Percentiles rank a stretch among this genome's conserved stretches.
These are phyloP conservation scores for Spermophilus dauricus DNA, from an alignment of 2,113 vertebrate genomes.

Conservation along the genomic window DNA sequence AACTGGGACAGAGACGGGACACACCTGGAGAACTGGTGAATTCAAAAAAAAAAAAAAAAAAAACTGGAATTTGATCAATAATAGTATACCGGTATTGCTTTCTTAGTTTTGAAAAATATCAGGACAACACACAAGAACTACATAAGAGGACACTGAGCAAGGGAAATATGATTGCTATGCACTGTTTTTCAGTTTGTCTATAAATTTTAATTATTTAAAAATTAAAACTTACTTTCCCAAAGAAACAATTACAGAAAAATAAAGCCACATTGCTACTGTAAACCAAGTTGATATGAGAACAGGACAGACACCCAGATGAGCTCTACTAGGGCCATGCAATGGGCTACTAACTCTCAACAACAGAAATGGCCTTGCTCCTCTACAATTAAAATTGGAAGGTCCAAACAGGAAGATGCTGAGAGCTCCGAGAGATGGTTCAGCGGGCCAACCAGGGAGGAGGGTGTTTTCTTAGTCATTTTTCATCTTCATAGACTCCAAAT, in stretches of 20 bases:
- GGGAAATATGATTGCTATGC: neutral
- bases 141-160: neutral
- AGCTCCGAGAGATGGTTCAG: rapidly evolving
- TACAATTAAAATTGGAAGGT: neutral
- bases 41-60: neutral
- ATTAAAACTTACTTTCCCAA: neutral
- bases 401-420: no score
- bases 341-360: neutral
- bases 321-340: rapidly evolving
- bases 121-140: neutral
- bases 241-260: neutral
- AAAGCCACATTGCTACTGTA: neutral
- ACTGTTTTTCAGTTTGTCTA: neutral
- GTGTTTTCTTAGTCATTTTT: neutral
- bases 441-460: no score
- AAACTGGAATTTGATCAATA: neutral
- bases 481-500: neutral
- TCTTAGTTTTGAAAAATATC: neutral
- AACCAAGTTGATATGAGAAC: neutral
- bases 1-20: neutral
- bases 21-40: neutral
- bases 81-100: neutral
- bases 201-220: neutral
- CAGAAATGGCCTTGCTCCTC: neutral
- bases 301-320: neutral